These are phyloP conservation scores for Yponomeuta malinellus DNA, from an alignment of 2,888 invertebrate genomes.

Conservation along the genomic window DNA sequence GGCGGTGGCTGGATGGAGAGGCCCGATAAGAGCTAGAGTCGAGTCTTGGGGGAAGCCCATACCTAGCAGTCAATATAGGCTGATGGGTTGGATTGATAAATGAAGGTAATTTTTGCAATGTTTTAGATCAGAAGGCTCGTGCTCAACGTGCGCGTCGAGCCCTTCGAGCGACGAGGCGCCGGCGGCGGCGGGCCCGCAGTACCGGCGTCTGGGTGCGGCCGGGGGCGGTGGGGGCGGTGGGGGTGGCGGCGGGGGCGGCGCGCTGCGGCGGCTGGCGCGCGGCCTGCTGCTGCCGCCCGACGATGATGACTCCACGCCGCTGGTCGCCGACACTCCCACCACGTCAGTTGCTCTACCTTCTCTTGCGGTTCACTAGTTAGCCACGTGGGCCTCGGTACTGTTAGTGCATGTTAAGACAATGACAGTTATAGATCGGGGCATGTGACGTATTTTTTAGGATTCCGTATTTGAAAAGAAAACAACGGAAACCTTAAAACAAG, in stretches of 20 bases:
- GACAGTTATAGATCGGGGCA: too few species aligned
- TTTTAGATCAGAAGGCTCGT: not conserved
- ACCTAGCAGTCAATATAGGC: too few species aligned
- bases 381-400: too few species aligned
- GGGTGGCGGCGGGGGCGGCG: constrained; percentile 76
- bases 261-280: constrained; percentile 83
- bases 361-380: not conserved
- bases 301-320: constrained; percentile 83
- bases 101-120: not conserved
- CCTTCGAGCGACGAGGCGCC: constrained; percentile 90
- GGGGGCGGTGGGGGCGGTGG: constrained; percentile 81
- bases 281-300: constrained; percentile 67
- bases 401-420: too few species aligned
- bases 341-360: constrained; percentile 43
- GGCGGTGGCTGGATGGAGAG: too few species aligned
- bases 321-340: constrained; percentile 81
- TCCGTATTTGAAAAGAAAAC: too few species aligned
- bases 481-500: too few species aligned
- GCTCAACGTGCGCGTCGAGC: constrained; percentile 52
- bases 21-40: too few species aligned
- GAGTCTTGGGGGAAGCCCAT: too few species aligned
- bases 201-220: constrained; percentile 89
- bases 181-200: constrained; percentile 87
- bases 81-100: not conserved
- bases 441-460: too few species aligned